Conservation (phyloP, 2,888 invertebrate species). For the Didymodactylos carnosus region DNA sequence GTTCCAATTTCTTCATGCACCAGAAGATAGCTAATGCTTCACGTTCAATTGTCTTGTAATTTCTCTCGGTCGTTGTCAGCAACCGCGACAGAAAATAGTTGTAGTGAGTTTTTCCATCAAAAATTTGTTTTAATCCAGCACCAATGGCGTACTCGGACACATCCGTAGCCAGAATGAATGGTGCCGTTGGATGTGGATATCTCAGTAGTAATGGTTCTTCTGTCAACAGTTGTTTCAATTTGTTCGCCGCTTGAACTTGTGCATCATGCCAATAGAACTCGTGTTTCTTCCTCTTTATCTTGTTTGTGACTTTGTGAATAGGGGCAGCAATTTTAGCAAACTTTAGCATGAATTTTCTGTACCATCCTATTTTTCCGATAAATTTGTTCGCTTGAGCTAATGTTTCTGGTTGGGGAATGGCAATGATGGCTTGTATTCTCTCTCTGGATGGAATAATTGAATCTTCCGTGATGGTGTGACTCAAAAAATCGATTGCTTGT, state of each 20-base stretch:
- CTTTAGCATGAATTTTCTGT: neutral
- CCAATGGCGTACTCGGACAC: neutral
- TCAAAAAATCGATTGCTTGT: neutral
- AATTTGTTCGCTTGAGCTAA: neutral
- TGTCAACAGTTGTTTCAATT: neutral
- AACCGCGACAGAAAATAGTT: neutral
- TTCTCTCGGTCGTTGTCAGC: neutral
- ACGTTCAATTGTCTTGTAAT: neutral
- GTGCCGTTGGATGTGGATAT: neutral
- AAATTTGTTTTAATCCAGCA: neutral
- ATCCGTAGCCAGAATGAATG: neutral
- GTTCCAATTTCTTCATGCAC: neutral
- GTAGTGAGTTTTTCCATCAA: neutral
- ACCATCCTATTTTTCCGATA: neutral
- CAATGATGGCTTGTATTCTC: neutral
- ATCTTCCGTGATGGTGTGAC: neutral
- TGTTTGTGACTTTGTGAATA: neutral
- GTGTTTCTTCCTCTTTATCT: neutral
- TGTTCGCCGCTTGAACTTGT: neutral
- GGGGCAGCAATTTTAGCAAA: neutral
- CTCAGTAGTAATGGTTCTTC: neutral
- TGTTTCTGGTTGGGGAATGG: neutral
- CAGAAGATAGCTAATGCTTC: neutral
- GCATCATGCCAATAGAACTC: neutral
- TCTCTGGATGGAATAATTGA: neutral